Conservation (phyloP, 2,113 vertebrate genomes). For the Fulica atra region DNA sequence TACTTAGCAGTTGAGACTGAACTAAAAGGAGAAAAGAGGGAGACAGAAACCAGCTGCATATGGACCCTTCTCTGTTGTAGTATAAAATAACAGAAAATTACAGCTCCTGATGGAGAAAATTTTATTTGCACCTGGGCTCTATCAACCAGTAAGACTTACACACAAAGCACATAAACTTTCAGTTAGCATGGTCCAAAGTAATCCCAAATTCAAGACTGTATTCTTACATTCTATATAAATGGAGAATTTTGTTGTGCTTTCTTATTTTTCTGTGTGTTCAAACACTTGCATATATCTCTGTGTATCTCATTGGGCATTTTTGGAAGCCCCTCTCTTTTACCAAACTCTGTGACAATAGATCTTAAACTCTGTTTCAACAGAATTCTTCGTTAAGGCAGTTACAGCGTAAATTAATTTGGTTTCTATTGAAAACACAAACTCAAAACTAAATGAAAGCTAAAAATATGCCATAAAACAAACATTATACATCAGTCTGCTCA, state of each 20-base stretch:
- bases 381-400: conserved; percentile 6
- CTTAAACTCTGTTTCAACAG: neutral
- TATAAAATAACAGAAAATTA: conserved; percentile 52
- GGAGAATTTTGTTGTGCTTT: neutral
- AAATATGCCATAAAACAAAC: neutral
- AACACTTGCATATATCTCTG: neutral
- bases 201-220: neutral
- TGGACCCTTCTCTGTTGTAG: neutral
- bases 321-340: neutral
- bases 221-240: neutral
- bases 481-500: neutral
- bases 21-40: neutral
- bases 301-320: neutral
- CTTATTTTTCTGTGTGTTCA: neutral
- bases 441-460: neutral
- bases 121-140: conserved; percentile 46
- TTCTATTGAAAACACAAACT: neutral
- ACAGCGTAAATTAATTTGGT: neutral
- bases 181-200: neutral
- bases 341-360: neutral
- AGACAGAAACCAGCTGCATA: neutral
- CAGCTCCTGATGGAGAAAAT: conserved; percentile 25
- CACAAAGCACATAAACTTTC: neutral
- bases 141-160: neutral
- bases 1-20: neutral